Conservation (phyloP, 2,797 vertebrate species). For the Rhinatrema bivittatum region DNA sequence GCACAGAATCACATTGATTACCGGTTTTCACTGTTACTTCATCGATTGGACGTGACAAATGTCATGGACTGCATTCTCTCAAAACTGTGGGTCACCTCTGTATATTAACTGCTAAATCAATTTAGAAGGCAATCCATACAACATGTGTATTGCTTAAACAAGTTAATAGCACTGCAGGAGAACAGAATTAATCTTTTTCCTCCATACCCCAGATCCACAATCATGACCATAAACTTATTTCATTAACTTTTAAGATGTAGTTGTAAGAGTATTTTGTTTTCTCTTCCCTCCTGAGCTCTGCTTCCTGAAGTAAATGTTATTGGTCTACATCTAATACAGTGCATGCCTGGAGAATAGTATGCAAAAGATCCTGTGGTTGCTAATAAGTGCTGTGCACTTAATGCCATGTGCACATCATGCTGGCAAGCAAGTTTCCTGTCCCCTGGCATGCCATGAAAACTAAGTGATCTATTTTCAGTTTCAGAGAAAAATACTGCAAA, state of each 20-base stretch:
- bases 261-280: slow-evolving; percentile 19
- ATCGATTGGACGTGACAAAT: slow-evolving; percentile 31
- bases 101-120: slow-evolving; percentile 32
- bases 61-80: slow-evolving; percentile 14
- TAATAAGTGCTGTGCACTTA: no score
- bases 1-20: slow-evolving; percentile 34
- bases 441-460: slow-evolving; percentile 25
- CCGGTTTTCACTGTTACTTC: slow-evolving; percentile 16
- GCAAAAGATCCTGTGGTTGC: no score
- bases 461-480: slow-evolving; percentile 38
- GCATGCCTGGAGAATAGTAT: slow-evolving; percentile 1
- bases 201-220: no score
- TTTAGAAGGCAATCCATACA: slow-evolving; percentile 40
- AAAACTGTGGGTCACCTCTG: slow-evolving; percentile 30
- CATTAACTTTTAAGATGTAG: slow-evolving; percentile 31
- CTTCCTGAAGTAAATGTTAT: no score
- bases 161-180: slow-evolving; percentile 28
- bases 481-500: slow-evolving; percentile 28
- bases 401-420: no score
- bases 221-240: slow-evolving; percentile 30
- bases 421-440: no score
- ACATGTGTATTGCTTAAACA: slow-evolving; percentile 31
- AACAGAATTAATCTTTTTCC: slow-evolving; percentile 21
- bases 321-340: slow-evolving; percentile 13
- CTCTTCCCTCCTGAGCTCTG: neutral